These are phyloP conservation scores for Morphnarchus princeps DNA, from an alignment of 2,113 vertebrate genomes.

Conservation along the genomic window DNA sequence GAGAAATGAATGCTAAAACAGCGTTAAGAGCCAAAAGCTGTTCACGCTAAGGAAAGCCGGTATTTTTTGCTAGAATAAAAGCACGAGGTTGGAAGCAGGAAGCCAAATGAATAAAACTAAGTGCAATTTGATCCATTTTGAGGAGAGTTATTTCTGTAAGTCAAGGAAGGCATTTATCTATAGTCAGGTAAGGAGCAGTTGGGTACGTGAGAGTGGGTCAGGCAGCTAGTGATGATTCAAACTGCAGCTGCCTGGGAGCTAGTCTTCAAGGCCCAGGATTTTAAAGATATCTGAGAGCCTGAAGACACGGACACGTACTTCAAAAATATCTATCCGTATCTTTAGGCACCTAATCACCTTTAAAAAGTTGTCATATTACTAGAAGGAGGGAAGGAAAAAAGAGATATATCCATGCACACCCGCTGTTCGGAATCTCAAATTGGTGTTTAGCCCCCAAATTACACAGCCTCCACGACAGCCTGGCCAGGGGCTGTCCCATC, in stretches of 20 bases:
- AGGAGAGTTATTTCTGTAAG: background rate
- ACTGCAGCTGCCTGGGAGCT: background rate
- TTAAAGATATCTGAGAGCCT: background rate
- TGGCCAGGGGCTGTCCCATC: background rate
- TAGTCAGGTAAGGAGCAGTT: background rate
- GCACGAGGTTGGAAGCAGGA: background rate
- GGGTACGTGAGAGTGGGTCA: background rate
- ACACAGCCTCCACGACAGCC: background rate
- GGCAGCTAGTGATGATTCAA: background rate
- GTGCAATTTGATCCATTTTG: background rate
- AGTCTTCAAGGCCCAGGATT: background rate
- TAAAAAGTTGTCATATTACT: background rate
- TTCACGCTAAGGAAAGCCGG: rapidly evolving
- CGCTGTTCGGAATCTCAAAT: background rate
- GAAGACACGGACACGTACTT: background rate
- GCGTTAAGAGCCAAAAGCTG: background rate
- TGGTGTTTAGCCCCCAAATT: background rate
- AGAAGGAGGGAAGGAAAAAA: background rate
- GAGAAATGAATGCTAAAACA: slow-evolving; percentile 15
- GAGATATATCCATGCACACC: background rate
- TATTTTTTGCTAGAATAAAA: slow-evolving; percentile 11
- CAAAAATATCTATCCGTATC: background rate
- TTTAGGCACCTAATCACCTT: background rate
- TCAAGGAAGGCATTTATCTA: background rate
- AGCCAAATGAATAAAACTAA: background rate